Evolutionary conservation across 1,140 invertebrate species (phyloP), one percentile per base, ranked within the genome.

Genomic region (Orius insidiosus): DNA sequence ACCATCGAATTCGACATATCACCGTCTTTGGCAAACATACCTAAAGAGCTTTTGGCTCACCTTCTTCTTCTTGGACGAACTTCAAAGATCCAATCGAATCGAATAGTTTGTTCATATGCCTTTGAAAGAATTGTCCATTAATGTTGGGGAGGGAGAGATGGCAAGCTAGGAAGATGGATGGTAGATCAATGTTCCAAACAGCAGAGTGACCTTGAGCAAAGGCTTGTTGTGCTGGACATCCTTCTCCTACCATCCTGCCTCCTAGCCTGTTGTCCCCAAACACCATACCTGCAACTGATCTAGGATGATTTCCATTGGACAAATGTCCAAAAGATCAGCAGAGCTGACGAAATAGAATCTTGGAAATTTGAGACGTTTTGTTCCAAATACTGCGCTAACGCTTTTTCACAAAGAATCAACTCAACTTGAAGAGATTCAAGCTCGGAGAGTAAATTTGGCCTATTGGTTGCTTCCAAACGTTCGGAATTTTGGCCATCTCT

Each of bases 311-410:
- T 49, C 90, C 92, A 65, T 95, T 96, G 5, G 89, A 94, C 38
- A 98, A 67, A 97, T 85, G 63, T 97, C 93, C 16, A 98, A 64
- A 30, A 97, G 65, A 71, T 98, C 93, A 45, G 86, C 89, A n/a
- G 87, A 90, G 10, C 90, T 95, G 3, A 96, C 86, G 63, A 97
- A 98, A 64, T 97, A 97, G 67, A 97, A 97, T 59, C 87, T 70
- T 15, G 93, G 92, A 67, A 96, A 98, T n/a, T 88, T 87, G 32
- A 95, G 68, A 57, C 93, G 70, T 64, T 98, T 98, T 1, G 90
- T 95, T 71, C 92, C 53, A 98, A 69, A 66, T 97, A 98, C 61
- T 95, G 87, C 31, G 89, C 89, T 47, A 96, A 65, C 16, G 92
- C 90, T 65, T 98, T 96, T 66, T 97, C 92, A 64, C 92, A 96